Percentiles rank a stretch among this genome's conserved stretches.
Conservation (phyloP, 2,888 invertebrate genomes). For the Synanthedon myopaeformis region DNA sequence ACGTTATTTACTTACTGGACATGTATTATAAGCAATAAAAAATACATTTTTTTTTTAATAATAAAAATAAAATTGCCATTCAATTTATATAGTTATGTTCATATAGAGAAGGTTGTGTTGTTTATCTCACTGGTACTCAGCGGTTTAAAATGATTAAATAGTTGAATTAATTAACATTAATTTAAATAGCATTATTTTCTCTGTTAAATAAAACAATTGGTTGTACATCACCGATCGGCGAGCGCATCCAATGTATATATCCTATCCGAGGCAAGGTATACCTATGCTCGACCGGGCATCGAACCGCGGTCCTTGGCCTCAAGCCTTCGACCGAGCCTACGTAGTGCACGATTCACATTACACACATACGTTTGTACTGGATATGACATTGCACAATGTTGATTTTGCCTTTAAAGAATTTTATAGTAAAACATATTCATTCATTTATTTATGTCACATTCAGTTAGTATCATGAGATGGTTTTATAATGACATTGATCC, state of each 20-base stretch:
- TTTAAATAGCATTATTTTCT: too few species aligned
- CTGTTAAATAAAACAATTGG: background rate
- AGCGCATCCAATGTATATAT: background rate
- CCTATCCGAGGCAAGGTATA: background rate
- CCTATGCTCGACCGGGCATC: slow-evolving; percentile 3
- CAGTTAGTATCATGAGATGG: too few species aligned
- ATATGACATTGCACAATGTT: background rate
- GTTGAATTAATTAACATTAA: too few species aligned
- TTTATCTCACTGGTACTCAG: too few species aligned
- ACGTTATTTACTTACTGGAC: too few species aligned
- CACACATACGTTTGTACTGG: background rate
- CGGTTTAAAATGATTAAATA: too few species aligned
- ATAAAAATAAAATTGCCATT: too few species aligned
- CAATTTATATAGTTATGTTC: too few species aligned
- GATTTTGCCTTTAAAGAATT: background rate
- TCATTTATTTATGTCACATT: background rate
- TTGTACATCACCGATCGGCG: background rate
- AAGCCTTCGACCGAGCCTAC: background rate
- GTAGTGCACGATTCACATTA: background rate
- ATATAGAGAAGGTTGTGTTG: too few species aligned
- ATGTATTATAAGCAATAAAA: too few species aligned
- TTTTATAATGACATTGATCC: too few species aligned
- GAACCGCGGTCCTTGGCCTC: slow-evolving; percentile 4
- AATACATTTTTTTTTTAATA: too few species aligned
- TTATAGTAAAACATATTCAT: background rate